Evolutionary conservation across 2,113 vertebrate species (phyloP).

Genomic region (Gobius niger): DNA sequence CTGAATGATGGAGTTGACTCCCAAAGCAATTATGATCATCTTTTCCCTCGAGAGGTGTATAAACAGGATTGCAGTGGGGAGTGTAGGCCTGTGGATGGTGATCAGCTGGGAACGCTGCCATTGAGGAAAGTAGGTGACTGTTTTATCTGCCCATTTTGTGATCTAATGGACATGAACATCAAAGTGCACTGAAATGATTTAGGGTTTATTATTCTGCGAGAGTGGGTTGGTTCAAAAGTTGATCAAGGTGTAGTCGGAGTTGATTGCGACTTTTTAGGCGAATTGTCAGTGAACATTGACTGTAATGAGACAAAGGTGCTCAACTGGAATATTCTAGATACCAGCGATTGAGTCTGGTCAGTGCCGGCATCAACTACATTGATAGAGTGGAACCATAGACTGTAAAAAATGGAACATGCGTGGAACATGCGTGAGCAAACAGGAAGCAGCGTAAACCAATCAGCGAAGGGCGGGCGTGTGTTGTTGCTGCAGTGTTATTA

Average conservation of each 20-base stretch:
- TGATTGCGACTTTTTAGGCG: not conserved
- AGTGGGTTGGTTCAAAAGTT: slow-evolving; percentile 19
- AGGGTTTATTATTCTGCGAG: slow-evolving; percentile 11
- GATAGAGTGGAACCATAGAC: too few species aligned
- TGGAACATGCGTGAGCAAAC: too few species aligned
- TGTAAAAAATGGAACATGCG: too few species aligned
- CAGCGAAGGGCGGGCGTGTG: too few species aligned
- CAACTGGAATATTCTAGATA: too few species aligned
- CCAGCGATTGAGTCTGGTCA: too few species aligned
- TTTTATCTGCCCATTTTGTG: slow-evolving; percentile 9
- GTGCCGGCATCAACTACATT: too few species aligned
- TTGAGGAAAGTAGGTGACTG: slow-evolving; percentile 4
- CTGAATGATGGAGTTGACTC: slow-evolving; percentile 43
- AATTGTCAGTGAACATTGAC: too few species aligned
- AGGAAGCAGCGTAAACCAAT: too few species aligned
- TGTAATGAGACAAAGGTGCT: too few species aligned
- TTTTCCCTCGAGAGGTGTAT: slow-evolving; percentile 31
- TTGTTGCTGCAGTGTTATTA: too few species aligned
- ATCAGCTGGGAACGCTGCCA: slow-evolving; percentile 36
- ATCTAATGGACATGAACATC: not conserved
- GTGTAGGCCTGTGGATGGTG: slow-evolving; percentile 28
- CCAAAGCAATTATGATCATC: slow-evolving; percentile 50
- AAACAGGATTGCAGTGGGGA: slow-evolving; percentile 55
- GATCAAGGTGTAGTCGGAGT: slow-evolving; percentile 17
- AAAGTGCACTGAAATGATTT: not conserved